Evolutionary conservation across 2,113 vertebrate species (phyloP).

Genomic region (Cygnus atratus): DNA sequence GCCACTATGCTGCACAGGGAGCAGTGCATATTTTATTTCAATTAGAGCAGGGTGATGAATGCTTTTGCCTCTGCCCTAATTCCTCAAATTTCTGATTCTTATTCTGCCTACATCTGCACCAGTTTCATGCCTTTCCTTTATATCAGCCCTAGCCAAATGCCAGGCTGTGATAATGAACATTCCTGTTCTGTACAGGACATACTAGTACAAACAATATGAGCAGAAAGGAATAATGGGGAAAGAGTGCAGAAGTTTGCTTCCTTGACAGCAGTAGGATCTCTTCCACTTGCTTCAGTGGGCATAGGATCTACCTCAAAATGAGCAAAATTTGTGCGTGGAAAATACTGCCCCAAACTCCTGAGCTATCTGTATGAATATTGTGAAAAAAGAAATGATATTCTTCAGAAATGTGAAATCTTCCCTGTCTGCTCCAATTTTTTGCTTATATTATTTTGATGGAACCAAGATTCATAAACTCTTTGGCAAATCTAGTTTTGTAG

Average conservation of each 20-base stretch:
- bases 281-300: background rate
- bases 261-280: background rate
- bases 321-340: background rate
- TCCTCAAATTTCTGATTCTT: background rate
- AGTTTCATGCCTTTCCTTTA: background rate
- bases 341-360: background rate
- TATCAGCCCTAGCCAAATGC: background rate
- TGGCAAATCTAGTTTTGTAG: background rate
- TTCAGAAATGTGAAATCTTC: background rate
- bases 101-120: background rate
- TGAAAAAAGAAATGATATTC: background rate
- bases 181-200: background rate
- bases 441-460: background rate
- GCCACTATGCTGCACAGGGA: rapidly evolving
- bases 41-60: background rate
- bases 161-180: background rate
- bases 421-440: background rate
- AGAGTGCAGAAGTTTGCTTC: background rate
- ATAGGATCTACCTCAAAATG: background rate
- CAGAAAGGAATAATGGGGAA: background rate
- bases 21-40: rapidly evolving
- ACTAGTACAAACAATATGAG: background rate
- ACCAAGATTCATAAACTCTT: background rate
- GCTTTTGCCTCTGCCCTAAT: background rate
- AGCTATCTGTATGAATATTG: background rate